Conservation (phyloP, 2,113 vertebrate genomes). For the Eurystomus gularis region DNA sequence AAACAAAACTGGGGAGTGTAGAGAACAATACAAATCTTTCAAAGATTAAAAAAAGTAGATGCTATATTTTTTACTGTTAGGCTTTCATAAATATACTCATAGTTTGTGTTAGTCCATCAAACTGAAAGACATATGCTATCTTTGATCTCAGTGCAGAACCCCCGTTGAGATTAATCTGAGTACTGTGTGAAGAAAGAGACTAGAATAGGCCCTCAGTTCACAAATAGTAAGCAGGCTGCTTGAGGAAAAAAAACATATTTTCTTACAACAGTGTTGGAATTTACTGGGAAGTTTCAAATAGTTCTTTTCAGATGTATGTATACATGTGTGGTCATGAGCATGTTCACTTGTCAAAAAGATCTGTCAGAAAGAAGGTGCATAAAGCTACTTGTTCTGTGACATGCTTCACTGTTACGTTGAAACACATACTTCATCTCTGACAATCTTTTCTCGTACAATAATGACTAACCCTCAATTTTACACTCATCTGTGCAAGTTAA, state of each 20-base stretch:
- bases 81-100: slow-evolving; percentile 32
- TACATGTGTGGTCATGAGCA: not conserved
- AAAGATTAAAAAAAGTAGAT: slow-evolving; percentile 29
- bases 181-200: slow-evolving; percentile 59
- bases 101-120: slow-evolving; percentile 65
- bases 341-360: not conserved
- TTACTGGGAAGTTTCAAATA: slow-evolving; percentile 21
- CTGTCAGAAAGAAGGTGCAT: slow-evolving; percentile 17
- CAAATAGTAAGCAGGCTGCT: slow-evolving; percentile 67
- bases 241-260: slow-evolving; percentile 44
- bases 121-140: slow-evolving; percentile 71
- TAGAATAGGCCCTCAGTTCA: slow-evolving; percentile 65
- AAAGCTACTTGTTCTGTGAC: not conserved
- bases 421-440: not conserved
- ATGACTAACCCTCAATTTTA: not conserved
- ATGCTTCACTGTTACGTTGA: not conserved
- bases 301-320: not conserved
- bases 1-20: not conserved
- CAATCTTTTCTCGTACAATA: not conserved
- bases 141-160: slow-evolving; percentile 63
- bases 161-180: slow-evolving; percentile 65
- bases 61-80: slow-evolving; percentile 27
- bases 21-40: slow-evolving; percentile 30
- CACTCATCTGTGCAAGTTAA: not conserved
- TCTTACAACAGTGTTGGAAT: slow-evolving; percentile 53